These are phyloP conservation scores for Delia radicum DNA, from an alignment of 1,140 invertebrate genomes.

Conservation along the genomic window DNA sequence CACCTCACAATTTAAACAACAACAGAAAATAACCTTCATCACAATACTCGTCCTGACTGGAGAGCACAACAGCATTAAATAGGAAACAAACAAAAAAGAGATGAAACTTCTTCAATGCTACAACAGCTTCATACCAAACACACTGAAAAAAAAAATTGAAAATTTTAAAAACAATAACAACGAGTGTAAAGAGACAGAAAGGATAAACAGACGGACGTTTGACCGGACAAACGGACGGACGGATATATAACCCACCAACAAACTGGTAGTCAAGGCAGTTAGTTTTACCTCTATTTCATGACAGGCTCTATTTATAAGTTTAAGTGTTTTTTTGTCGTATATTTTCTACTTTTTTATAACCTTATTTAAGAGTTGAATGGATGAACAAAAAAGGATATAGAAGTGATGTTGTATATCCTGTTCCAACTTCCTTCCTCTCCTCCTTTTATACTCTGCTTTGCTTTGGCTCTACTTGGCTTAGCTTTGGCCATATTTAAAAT, in stretches of 20 bases:
- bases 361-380: not conserved
- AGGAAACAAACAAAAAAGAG: not conserved
- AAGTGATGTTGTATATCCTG: constrained; percentile 18
- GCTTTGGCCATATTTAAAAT: not conserved
- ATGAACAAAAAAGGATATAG: constrained; percentile 8
- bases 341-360: no score
- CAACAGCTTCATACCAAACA: no score
- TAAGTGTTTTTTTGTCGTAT: no score
- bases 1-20: constrained; percentile 8
- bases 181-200: not conserved
- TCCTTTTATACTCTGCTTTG: not conserved
- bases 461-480: not conserved
- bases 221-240: not conserved
- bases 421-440: constrained; percentile 10
- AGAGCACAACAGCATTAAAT: not conserved
- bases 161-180: not conserved
- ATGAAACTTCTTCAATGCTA: no score
- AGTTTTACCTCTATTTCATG: not conserved
- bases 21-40: constrained; percentile 19
- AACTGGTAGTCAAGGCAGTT: constrained; percentile 5
- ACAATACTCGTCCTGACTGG: not conserved
- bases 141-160: not conserved
- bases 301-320: not conserved
- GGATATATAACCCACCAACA: not conserved
- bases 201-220: no score